phyloP scores from a whole-genome alignment of 2,113 vertebrate species.

The Callochromis pleurospilus region DNA sequence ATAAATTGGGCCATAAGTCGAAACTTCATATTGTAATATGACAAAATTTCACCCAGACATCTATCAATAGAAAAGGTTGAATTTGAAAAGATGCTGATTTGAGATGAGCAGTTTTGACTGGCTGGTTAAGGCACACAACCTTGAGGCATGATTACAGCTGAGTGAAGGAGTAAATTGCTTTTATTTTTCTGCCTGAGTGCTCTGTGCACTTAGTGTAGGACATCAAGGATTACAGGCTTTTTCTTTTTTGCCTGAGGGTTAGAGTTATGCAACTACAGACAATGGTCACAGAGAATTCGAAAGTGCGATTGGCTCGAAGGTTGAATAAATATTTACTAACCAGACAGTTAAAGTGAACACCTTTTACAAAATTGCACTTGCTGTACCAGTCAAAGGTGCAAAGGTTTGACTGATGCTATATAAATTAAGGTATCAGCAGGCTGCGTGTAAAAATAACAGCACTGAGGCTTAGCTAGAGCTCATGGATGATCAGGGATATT shows the following conservation, averaged over 20 bases:
- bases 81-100: background rate
- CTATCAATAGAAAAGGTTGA: background rate
- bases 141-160: background rate
- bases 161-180: background rate
- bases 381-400: background rate
- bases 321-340: background rate
- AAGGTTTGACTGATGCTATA: background rate
- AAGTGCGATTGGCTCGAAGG: background rate
- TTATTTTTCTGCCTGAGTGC: background rate
- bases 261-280: background rate
- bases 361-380: background rate
- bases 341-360: background rate
- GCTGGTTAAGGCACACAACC: background rate
- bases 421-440: background rate
- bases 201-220: background rate
- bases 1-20: background rate
- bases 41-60: background rate
- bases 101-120: background rate
- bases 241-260: background rate
- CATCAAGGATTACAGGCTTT: background rate
- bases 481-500: background rate
- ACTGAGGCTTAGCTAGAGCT: background rate
- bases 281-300: fast-evolving
- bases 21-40: background rate
- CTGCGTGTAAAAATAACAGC: background rate